These are phyloP conservation scores for Anoplopoma fimbria DNA, from an alignment of 2,113 vertebrate genomes.

Conservation along the genomic window DNA sequence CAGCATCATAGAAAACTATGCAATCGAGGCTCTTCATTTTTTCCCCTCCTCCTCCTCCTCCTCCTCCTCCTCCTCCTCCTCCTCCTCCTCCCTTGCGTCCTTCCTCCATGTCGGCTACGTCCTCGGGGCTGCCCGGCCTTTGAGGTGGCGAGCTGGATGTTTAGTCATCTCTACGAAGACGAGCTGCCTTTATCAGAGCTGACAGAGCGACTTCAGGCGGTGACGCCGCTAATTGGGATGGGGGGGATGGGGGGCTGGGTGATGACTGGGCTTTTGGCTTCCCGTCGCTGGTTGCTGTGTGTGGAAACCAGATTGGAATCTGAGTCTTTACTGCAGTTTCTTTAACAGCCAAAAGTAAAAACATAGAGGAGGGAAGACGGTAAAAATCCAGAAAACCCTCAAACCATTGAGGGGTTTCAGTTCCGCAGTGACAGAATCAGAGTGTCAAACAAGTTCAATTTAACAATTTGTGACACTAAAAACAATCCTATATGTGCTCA, in stretches of 20 bases:
- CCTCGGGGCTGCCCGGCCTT: constrained; percentile 11
- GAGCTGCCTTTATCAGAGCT: constrained; percentile 51
- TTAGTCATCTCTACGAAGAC: constrained; percentile 49
- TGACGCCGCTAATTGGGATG: constrained; percentile 53
- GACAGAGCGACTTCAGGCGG: constrained; percentile 57
- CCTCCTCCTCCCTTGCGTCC: constrained; percentile 3
- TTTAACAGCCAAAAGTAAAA: background rate
- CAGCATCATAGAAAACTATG: no score
- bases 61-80: background rate
- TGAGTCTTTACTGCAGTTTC: background rate
- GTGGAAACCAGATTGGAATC: constrained; percentile 1
- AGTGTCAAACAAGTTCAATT: background rate
- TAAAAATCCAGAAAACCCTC: background rate
- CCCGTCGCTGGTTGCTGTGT: constrained; percentile 21
- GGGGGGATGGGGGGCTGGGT: constrained; percentile 2
- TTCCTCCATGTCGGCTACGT: background rate
- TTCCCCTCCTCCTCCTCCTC: background rate
- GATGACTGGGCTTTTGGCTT: constrained; percentile 15
- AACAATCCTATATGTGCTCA: no score
- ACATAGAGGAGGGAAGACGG: background rate
- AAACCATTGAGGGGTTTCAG: background rate
- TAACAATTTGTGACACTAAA: no score
- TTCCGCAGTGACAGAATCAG: background rate
- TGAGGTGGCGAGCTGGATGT: constrained; percentile 26
- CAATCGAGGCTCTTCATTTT: no score